Base-by-base conservation (phyloP, 2,113 vertebrate genomes). In the Nibea coibor region DNA sequence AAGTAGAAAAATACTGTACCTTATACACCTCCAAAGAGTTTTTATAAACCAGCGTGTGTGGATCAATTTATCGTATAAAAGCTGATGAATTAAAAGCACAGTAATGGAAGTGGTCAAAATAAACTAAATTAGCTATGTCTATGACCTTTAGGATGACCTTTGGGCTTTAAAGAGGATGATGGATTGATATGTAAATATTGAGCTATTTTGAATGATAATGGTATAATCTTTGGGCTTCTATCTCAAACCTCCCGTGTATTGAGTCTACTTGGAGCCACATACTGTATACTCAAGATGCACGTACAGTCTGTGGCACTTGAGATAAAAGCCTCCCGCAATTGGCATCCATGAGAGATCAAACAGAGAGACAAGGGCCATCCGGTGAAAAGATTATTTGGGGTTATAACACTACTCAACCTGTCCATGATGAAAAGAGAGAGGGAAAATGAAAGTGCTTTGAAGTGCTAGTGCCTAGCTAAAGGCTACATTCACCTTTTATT, bases 401-500 rank as follows among this genome's bases (percentile, higher is more conserved):
- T 84, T 82, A 87, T 71, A 84, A 80, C 69, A 31, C 72, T 86
- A 72, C 84, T 91, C 81, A 84, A 83, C 82, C 75, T 82, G 74
- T 10, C 48, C 31, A 15, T 74, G 81, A 86, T 84, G 75, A 82
- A 83, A 86, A 76, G 45, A 75, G 50, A 81, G 64, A 73, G 28
- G 31, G 42, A 51, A 81, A 82, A 87, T 66, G 61, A 88, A 75
- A 82, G 76, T 68, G 54, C 91, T 89, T 89, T 83, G 85, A 89
- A 85, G 87, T 83, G 64, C 24, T 50, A 51, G 72, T 64, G 72
- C 70, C 62, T 75, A 68, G 78, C 85, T 81, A 90, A 87, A 84
- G 88, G 82, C 86, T 77, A 83, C 31, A 73, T 84, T 86, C 89
- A 75, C 78, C 48, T 83, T 85, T 89, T 80, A 84, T 87, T 90